phyloP scores from a whole-genome alignment of 2,797 vertebrate species.

The Chelonia mydas region DNA sequence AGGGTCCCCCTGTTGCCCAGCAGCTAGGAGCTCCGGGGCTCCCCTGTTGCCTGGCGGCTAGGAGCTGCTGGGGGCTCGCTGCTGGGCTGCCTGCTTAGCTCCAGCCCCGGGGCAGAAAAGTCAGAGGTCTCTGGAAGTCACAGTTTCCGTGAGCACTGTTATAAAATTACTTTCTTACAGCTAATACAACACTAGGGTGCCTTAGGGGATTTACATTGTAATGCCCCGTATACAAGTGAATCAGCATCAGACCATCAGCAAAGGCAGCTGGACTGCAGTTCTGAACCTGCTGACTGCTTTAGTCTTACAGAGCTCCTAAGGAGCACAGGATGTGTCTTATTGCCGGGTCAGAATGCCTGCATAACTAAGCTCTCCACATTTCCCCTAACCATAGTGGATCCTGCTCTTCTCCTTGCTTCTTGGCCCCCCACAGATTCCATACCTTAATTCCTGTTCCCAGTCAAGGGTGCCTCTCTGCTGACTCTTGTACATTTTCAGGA shows the following conservation, averaged over 20 bases:
- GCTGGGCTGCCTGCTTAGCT: too few relatives aligned
- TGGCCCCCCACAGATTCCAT: background rate
- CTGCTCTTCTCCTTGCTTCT: background rate
- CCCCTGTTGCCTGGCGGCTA: too few relatives aligned
- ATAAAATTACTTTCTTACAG: background rate
- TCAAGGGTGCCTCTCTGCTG: background rate
- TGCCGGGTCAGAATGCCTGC: background rate
- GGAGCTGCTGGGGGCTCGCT: too few relatives aligned
- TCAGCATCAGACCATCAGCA: background rate
- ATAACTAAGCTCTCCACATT: background rate
- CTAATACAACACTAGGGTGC: background rate
- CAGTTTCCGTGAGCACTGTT: background rate
- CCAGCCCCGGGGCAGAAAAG: too few relatives aligned
- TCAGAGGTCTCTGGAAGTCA: background rate
- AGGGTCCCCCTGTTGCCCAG: too few relatives aligned
- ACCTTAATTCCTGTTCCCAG: background rate
- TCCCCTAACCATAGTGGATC: background rate
- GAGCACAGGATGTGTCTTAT: background rate
- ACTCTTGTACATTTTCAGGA: background rate
- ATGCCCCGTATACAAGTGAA: background rate
- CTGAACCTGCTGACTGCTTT: background rate
- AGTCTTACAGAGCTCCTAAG: background rate
- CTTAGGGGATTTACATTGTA: background rate
- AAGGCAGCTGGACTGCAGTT: background rate
- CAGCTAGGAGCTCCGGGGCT: too few relatives aligned